These are phyloP conservation scores for Atherinosoma microstoma DNA, from an alignment of 2,797 vertebrate genomes.

Conservation along the genomic window DNA sequence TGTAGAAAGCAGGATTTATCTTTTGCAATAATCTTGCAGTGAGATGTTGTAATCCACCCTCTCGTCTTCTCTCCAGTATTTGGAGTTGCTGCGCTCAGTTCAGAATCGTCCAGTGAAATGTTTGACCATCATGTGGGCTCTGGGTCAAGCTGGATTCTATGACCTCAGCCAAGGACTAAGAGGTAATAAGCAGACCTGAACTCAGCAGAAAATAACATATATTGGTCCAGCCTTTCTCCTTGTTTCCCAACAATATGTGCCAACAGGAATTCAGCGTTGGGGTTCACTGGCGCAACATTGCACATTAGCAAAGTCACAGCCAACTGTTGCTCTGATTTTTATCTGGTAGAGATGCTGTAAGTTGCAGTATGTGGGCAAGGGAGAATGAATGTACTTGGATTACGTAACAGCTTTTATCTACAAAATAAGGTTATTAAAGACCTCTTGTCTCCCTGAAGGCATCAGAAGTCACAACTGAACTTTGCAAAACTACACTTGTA, in stretches of 20 bases:
- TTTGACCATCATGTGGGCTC: slow-evolving; percentile 94
- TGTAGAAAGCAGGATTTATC: not conserved
- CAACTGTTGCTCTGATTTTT: slow-evolving; percentile 17
- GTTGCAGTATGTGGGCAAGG: slow-evolving; percentile 18
- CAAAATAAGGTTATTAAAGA: slow-evolving; percentile 14
- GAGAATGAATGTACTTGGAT: slow-evolving; percentile 35
- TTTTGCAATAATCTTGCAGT: slow-evolving; percentile 15
- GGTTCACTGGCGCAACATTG: slow-evolving; percentile 47
- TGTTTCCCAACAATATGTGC: slow-evolving; percentile 51
- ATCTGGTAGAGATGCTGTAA: slow-evolving; percentile 14
- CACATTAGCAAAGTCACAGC: slow-evolving; percentile 3
- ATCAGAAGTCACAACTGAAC: not conserved
- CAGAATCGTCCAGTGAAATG: slow-evolving; percentile 91
- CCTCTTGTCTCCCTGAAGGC: not conserved
- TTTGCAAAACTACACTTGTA: not conserved
- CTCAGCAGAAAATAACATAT: not conserved
- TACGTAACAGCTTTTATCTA: slow-evolving; percentile 27
- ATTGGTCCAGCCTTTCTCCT: slow-evolving; percentile 30
- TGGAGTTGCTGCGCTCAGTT: slow-evolving; percentile 91
- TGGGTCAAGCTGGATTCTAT: slow-evolving; percentile 92
- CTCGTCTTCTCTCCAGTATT: slow-evolving; percentile 80
- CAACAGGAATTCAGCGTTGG: slow-evolving; percentile 15
- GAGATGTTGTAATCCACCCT: slow-evolving; percentile 1
- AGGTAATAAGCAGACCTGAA: slow-evolving; percentile 79
- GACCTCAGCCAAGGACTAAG: slow-evolving; percentile 92